Base-by-base conservation (phyloP, 1,140 invertebrate genomes). In the Mylabris phalerata region DNA sequence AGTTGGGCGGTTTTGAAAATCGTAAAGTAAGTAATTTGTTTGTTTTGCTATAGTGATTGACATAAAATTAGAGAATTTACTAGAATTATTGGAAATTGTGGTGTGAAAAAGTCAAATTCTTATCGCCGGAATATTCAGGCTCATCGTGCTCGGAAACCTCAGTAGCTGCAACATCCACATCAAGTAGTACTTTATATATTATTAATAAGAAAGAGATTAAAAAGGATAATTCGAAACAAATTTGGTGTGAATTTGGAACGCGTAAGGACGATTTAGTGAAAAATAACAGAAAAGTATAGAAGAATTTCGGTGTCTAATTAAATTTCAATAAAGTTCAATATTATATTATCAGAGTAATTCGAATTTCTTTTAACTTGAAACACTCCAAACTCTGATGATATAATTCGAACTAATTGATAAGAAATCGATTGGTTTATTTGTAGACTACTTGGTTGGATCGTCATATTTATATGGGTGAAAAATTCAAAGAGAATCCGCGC, bases 141-240 rank as follows among this genome's bases (percentile, higher is more conserved):
- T 79, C 77, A 38, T 79, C 78, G 1, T 55, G 74, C 4, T 80
- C 79, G 1, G 79, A 82, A 67, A 79, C 77, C 0, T 79, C 78
- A 2, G 78, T 78, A 0, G 79, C 75, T 3, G 77, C 76, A 43
- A 78, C 73, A 0, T 61, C 78, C 0, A 75, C 77, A 4, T 77
- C 75, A 43, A 65, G 55, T 32, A 76, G 74, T 43, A 77, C 78
- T 1, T 43, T 76, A 4, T 77, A 73, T 63, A 60, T 77, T 5
- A 63, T 67, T 26, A 63, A 66, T 59, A 71, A 65, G 42, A 73
- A 64, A 67, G 68, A 59, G 66, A 41, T 62, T 11, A 60, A 64
- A 38, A 65, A 69, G 66, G 74, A 72, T 49, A 64, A 48, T 54
- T 71, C 58, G 43, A 19, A 19, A 19, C 73, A 74, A 60, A 48